A percentile compares a stretch with the other conserved stretches of the same genome.
Conservation (phyloP, 2,888 invertebrate species). For the Tuberolachnus salignus region DNA sequence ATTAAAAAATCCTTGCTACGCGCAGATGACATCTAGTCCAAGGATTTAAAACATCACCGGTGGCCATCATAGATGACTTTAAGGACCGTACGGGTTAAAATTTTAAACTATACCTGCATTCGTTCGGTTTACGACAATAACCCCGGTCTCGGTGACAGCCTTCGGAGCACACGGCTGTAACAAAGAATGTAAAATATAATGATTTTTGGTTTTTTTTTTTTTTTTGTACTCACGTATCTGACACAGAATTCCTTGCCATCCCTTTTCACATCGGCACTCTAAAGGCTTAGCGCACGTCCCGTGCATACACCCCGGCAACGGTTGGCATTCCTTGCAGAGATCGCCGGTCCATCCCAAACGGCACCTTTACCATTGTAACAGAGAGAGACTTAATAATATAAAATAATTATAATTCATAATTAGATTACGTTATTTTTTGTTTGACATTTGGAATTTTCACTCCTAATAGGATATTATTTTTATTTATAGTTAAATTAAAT, state of each 20-base stretch:
- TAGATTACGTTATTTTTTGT: too few species aligned
- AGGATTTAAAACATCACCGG: too few species aligned
- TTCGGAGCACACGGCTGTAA: conserved; percentile 79
- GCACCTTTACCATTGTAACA: conserved; percentile 67
- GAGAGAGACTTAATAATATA: too few species aligned
- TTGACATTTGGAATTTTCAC: too few species aligned
- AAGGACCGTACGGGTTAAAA: background rate
- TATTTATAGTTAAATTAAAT: too few species aligned
- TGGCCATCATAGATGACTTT: too few species aligned
- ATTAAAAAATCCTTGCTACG: too few species aligned
- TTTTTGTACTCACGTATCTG: conserved; percentile 82
- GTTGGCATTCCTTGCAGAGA: conserved; percentile 84
- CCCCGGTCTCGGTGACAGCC: conserved; percentile 85
- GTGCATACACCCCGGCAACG: conserved; percentile 87
- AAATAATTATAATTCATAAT: too few species aligned
- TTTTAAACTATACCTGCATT: conserved; percentile 70
- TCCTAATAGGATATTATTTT: too few species aligned
- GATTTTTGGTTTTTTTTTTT: too few species aligned
- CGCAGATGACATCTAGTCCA: too few species aligned
- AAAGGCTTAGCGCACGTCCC: conserved; percentile 88
- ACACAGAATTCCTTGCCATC: conserved; percentile 88
- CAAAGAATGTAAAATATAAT: too few species aligned
- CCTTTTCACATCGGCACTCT: conserved; percentile 87
- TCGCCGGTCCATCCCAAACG: conserved; percentile 89
- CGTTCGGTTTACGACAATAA: conserved; percentile 77